phyloP scores from a whole-genome alignment of 2,888 invertebrate genomes.

The Eurytoma californica region DNA sequence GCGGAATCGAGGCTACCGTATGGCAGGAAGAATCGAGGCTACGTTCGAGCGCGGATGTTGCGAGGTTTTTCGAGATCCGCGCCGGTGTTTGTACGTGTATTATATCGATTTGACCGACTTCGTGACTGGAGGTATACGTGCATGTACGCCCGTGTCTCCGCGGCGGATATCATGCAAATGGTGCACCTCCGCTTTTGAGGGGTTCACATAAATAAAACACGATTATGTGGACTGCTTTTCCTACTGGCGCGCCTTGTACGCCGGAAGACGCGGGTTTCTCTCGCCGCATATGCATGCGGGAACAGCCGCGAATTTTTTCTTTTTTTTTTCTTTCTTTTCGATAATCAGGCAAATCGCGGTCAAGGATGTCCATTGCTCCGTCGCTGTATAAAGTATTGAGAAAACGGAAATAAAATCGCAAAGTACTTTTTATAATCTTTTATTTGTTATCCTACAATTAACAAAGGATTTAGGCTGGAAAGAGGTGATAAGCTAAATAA shows the following conservation, averaged over 20 bases:
- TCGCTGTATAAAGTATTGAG: too few species aligned
- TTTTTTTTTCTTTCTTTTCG: not conserved
- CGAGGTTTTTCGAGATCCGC: conserved; percentile 25
- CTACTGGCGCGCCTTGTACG: not conserved
- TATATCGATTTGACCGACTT: conserved; percentile 52
- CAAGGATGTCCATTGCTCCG: too few species aligned
- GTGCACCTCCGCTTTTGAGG: conserved; percentile 36
- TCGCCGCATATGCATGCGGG: not conserved
- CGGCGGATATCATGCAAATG: conserved; percentile 49
- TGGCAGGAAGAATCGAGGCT: conserved; percentile 37
- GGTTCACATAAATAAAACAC: conserved; percentile 50
- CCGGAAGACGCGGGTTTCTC: conserved; percentile 47
- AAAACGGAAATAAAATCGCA: not conserved
- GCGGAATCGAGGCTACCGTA: conserved; percentile 24
- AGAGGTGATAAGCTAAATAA: too few species aligned
- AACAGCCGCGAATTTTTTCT: not conserved
- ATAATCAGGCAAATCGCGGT: not conserved
- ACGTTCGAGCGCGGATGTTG: conserved; percentile 16
- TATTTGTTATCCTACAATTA: too few species aligned
- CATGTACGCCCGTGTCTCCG: conserved; percentile 20
- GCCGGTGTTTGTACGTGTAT: not conserved
- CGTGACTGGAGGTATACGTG: conserved; percentile 24
- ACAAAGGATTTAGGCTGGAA: too few species aligned
- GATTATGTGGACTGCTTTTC: conserved; percentile 34
- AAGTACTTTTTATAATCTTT: not conserved